Percentiles rank a stretch among this genome's conserved stretches.
Evolutionary conservation across 2,113 vertebrate species (phyloP).

Genomic region (Hydrolagus affinis): DNA sequence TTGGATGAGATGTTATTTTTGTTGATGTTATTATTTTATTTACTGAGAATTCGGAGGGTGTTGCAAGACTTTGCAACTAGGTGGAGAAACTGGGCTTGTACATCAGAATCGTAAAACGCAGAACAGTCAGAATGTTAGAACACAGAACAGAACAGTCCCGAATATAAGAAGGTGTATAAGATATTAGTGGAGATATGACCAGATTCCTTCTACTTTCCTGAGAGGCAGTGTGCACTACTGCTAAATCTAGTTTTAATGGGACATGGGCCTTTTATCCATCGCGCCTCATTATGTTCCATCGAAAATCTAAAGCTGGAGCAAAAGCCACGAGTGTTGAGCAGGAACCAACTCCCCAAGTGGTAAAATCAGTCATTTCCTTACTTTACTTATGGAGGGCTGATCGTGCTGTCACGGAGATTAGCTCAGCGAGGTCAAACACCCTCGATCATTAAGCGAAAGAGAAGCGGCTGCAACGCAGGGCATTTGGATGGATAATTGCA

Average conservation of each 20-base stretch:
- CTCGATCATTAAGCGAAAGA: neutral
- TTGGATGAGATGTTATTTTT: neutral
- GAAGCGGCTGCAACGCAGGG: neutral
- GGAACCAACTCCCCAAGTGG: neutral
- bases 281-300: neutral
- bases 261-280: neutral
- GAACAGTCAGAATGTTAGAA: too few species aligned
- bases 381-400: neutral
- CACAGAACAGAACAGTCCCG: too few species aligned
- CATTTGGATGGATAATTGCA: neutral
- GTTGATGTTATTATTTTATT: neutral
- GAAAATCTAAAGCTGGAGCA: neutral
- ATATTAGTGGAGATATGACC: neutral
- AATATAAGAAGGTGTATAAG: neutral
- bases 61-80: neutral
- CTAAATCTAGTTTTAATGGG: neutral
- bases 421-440: neutral
- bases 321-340: neutral
- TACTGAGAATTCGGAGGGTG: neutral
- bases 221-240: too few species aligned
- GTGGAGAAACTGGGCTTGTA: neutral
- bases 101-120: too few species aligned
- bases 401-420: neutral
- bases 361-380: slow-evolving; percentile 8
- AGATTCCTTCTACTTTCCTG: neutral